Percentiles rank a stretch among this genome's conserved stretches.
These are phyloP conservation scores for Tamandua tetradactyla DNA, from an alignment of 2,797 vertebrate genomes.

Conservation along the genomic window DNA sequence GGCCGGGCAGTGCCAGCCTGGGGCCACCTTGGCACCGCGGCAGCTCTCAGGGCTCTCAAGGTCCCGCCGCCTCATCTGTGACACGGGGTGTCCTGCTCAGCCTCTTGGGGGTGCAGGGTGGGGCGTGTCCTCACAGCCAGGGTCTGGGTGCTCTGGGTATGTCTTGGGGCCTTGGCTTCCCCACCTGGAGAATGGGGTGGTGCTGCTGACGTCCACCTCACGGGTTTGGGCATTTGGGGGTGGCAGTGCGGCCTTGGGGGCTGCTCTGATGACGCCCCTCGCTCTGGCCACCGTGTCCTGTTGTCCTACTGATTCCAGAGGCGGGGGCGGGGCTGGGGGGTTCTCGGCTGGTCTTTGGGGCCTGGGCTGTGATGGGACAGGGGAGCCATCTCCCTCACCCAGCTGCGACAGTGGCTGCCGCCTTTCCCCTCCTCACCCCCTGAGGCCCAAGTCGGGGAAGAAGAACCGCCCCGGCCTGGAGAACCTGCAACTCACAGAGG, in stretches of 20 bases:
- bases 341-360: neutral
- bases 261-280: accelerated
- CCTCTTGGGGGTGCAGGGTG: no score
- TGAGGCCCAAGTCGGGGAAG: neutral
- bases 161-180: neutral
- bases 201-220: accelerated
- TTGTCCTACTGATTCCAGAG: neutral
- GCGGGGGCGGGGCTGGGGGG: neutral
- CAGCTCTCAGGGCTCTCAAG: no score
- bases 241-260: no score
- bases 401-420: neutral
- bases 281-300: no score
- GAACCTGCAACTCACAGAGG: neutral
- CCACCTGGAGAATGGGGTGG: neutral
- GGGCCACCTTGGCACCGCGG: no score
- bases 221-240: neutral
- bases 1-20: neutral
- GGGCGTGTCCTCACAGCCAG: no score
- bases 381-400: neutral
- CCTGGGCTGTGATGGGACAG: neutral
- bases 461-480: neutral
- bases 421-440: no score
- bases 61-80: no score
- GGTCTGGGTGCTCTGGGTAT: no score
- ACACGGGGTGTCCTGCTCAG: no score